Base-by-base conservation (phyloP, 2,888 invertebrate species). In the Amiota mariae region DNA sequence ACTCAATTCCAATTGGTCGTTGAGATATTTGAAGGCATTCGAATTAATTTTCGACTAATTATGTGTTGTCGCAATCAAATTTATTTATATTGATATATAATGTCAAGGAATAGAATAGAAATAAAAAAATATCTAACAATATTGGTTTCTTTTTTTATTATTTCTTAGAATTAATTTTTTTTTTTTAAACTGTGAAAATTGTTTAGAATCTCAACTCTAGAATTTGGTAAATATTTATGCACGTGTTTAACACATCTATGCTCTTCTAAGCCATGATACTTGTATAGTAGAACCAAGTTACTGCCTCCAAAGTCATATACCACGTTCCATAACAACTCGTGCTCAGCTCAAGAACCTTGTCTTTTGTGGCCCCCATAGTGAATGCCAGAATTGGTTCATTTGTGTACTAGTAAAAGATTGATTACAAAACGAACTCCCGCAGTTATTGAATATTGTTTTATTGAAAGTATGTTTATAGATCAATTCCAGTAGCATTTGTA, bases 291-390 rank as follows among this genome's bases (percentile, higher is more conserved):
- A 4, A n/a, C 18, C 59, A 15, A 24, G 36, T 36, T 61, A n/a
- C 66, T 47, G 66, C 47, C 66, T 66, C 66, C 66, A 66, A 47
- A 36, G 48, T 47, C 15, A 66, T 48, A 66, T 15, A 36, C 48
- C 66, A 66, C 66, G 66, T 66, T 66, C 66, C 48, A 66, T 15
- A 47, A n/a, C 64, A 12, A 64, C 47, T 48, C 64, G 66, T 48
- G 66, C 48, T 15, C 10, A 20, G 48, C 10, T 15, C 47, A 24
- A 48, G 64, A 46, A 4, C 59, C 18, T 20, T n/a, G 64, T 48
- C 15, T 66, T 48, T 66, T 15, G 48, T 15, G 66, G 36, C 48
- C 48, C 66, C 66, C 66, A 66, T 20, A 49, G 46, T 48, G 66
- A 20, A 49, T 20, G 48, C 15, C 46, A 18, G 48, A 48, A 8